Evolutionary conservation across 2,888 invertebrate genomes (phyloP), one percentile per base, ranked within the genome.

Genomic region (Drosophila glabriapex): DNA sequence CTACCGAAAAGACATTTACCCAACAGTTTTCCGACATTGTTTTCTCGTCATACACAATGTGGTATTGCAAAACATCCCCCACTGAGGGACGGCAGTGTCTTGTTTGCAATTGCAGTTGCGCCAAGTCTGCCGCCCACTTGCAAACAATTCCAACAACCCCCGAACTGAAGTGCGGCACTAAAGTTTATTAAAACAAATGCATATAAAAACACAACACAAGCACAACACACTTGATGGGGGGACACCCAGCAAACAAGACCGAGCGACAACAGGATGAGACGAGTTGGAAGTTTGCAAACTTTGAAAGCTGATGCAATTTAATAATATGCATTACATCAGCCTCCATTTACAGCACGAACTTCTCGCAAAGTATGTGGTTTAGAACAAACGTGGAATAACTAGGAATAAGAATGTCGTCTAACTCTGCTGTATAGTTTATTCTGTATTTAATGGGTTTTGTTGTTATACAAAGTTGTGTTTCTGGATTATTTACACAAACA

Each of bases 231-330:
- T 43, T 59, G 16, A 16, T 25, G 46, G 53, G 60, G 54, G 59
- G 35, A 37, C 60, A 62, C 62, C 28, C 28, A 65, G 56, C 73
- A 66, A 73, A 78, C 69, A 74, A 64, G 22, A 52, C 29, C 31
- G 19, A 46, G 31, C 28, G n/a, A 52, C 52, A 46, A 46, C 29
- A 33, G 43, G 71, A 70, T 59, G 55, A 46, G 56, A 35, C 46
- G 50, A 68, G 43, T 31, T 66, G 70, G 33, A 58, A 68, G 53
- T 61, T 41, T 41, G 33, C 10, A 76, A 73, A 68, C 25, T 84
- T 80, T 78, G 72, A 66, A 33, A 37, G 46, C 80, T 76, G 79
- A 82, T 82, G 85, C 68, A 87, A 85, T 82, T 61, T 70, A 68
- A 56, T 60, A 62, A 67, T 59, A 59, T 68, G 68, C 49, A 74